Conservation (phyloP, 2,888 invertebrate genomes). For the Rotaria sp. region DNA sequence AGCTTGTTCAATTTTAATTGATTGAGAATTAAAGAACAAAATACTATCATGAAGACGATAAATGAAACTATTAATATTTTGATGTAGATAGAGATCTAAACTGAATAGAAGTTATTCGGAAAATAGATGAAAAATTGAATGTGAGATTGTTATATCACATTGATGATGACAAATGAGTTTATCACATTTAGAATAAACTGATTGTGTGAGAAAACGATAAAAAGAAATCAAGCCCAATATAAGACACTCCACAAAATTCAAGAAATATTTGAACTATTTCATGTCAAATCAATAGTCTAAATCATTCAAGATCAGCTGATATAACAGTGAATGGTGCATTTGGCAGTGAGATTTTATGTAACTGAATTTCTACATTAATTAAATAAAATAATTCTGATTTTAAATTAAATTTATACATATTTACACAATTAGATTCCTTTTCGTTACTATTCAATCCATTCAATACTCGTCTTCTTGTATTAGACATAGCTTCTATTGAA, state of each 20-base stretch:
- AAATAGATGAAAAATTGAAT: background rate
- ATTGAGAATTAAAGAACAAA: background rate
- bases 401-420: no score
- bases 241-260: background rate
- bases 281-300: background rate
- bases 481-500: background rate
- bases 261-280: background rate
- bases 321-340: background rate
- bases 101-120: background rate
- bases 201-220: background rate
- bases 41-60: constrained; percentile 9
- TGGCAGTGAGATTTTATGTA: background rate
- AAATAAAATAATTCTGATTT: background rate
- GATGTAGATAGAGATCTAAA: background rate
- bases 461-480: background rate
- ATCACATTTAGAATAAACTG: background rate
- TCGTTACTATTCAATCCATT: background rate
- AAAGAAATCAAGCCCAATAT: background rate
- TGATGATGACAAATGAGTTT: background rate
- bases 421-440: no score
- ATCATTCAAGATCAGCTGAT: background rate
- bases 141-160: background rate
- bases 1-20: background rate
- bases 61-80: background rate
- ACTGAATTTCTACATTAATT: background rate